phyloP scores from a whole-genome alignment of 2,113 vertebrate species.

The Ageneiosus marmoratus region DNA sequence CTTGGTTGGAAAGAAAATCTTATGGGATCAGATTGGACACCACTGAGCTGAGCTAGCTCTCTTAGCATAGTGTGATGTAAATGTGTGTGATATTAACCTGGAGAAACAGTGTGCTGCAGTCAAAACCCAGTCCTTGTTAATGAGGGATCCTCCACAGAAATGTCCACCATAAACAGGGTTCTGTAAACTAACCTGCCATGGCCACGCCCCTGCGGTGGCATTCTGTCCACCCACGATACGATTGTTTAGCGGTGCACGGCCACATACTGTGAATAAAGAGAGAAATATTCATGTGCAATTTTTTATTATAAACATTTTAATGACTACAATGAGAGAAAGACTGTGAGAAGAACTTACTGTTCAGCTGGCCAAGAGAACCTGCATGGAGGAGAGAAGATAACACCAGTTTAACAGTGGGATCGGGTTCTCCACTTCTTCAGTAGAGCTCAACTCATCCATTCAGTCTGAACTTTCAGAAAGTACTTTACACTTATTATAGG shows the following conservation, averaged over 20 bases:
- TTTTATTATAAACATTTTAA: background rate
- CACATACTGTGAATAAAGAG: background rate
- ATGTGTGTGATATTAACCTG: background rate
- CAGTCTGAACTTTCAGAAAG: background rate
- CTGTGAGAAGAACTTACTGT: background rate
- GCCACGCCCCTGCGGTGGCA: background rate
- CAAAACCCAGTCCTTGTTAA: background rate
- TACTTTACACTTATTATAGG: too few species aligned
- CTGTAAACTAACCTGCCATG: slow-evolving; percentile 40
- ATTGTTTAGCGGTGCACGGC: slow-evolving; percentile 22
- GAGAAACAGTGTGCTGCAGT: background rate
- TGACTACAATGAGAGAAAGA: background rate
- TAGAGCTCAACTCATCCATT: background rate
- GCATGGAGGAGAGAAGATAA: background rate
- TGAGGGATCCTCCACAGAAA: slow-evolving; percentile 15
- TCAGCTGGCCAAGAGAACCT: slow-evolving; percentile 34
- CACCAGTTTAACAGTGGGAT: background rate
- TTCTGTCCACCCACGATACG: slow-evolving; percentile 38
- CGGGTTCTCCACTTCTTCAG: background rate
- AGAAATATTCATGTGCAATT: background rate
- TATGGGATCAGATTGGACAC: too few species aligned
- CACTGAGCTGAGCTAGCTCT: too few species aligned
- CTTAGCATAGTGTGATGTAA: background rate
- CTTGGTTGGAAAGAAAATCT: too few species aligned
- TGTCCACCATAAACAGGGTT: background rate